These are phyloP conservation scores for Quiscalus mexicanus DNA, from an alignment of 2,113 vertebrate species.

Conservation along the genomic window DNA sequence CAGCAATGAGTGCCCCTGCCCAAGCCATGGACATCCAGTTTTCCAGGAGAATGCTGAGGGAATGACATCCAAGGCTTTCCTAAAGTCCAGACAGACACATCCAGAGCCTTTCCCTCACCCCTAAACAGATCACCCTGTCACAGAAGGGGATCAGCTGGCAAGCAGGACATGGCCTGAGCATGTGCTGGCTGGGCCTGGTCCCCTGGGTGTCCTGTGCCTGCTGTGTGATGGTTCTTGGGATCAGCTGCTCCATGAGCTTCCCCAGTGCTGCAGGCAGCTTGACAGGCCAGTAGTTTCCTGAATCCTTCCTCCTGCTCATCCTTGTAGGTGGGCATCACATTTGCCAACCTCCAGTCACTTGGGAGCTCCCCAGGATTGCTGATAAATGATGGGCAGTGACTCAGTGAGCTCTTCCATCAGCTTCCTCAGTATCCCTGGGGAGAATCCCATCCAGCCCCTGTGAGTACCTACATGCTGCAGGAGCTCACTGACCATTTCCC, in stretches of 20 bases:
- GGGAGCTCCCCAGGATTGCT: background rate
- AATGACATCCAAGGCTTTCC: background rate
- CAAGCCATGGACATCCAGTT: background rate
- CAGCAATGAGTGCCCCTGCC: background rate
- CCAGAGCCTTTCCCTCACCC: background rate
- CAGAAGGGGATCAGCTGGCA: background rate
- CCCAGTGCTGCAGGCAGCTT: background rate
- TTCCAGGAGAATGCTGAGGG: no score
- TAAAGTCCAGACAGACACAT: background rate
- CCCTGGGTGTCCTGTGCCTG: background rate
- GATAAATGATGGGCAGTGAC: background rate
- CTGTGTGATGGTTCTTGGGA: background rate
- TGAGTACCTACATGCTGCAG: background rate
- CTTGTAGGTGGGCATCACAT: background rate
- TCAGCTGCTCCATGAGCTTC: background rate
- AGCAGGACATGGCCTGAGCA: background rate
- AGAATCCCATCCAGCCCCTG: background rate
- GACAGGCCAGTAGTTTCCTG: background rate
- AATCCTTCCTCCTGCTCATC: background rate
- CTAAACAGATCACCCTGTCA: background rate
- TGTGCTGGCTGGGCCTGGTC: background rate
- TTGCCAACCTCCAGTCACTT: background rate
- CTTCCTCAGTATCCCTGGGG: background rate
- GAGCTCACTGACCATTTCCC: background rate
- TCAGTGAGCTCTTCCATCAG: background rate